These are phyloP conservation scores for Raja brachyura DNA, from an alignment of 2,113 vertebrate genomes.

Conservation along the genomic window DNA sequence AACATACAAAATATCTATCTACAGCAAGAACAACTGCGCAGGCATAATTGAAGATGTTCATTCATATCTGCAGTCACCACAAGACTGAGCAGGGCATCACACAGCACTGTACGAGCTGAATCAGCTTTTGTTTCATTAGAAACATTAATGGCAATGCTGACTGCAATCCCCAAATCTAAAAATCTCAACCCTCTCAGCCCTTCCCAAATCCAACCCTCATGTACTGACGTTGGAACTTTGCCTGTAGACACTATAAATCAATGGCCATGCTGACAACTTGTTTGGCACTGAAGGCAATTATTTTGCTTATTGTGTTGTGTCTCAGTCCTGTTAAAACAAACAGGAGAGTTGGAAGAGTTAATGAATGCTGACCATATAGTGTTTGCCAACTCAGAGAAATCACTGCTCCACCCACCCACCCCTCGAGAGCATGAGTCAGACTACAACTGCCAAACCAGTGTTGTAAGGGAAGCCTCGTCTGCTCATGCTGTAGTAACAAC, in stretches of 20 bases:
- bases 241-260: neutral
- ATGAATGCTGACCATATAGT: slow-evolving; percentile 12
- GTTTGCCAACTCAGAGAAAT: slow-evolving; percentile 20
- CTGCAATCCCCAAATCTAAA: neutral
- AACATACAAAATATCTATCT: neutral
- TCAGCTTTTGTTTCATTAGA: neutral
- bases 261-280: neutral
- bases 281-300: neutral
- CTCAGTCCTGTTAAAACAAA: neutral
- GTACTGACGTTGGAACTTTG: neutral
- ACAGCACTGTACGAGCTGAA: neutral
- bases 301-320: neutral
- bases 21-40: neutral
- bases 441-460: slow-evolving; percentile 30
- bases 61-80: neutral
- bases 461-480: slow-evolving; percentile 31
- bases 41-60: neutral
- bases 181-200: neutral
- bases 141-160: neutral
- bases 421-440: slow-evolving; percentile 32
- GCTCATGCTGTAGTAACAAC: neutral
- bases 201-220: neutral
- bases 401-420: slow-evolving; percentile 22
- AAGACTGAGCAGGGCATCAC: too few species aligned
- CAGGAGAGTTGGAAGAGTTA: slow-evolving; percentile 12